Evolutionary conservation across 2,797 vertebrate species (phyloP).

Genomic region (Podarcis siculus): DNA sequence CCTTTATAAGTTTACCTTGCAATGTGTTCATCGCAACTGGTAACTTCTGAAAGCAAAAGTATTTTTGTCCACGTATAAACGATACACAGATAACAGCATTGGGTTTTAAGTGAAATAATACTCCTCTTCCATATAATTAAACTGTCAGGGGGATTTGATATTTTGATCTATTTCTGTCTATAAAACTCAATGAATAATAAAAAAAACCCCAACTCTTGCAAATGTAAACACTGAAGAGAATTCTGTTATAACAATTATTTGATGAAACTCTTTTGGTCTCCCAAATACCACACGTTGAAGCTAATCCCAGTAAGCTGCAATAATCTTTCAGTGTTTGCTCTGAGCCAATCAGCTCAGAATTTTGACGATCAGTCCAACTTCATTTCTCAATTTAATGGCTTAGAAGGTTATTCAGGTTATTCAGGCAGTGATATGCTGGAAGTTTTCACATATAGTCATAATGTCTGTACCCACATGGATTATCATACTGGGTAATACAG

Average conservation of each 20-base stretch:
- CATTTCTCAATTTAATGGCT: not conserved
- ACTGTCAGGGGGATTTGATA: not conserved
- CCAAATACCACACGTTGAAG: not conserved
- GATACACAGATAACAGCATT: not conserved
- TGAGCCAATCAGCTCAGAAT: not conserved
- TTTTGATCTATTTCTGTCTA: not conserved
- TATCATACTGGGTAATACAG: not conserved
- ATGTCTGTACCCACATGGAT: not conserved
- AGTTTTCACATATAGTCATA: not conserved
- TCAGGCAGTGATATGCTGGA: not conserved
- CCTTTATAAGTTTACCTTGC: slow-evolving; percentile 69
- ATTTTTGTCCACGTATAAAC: not conserved
- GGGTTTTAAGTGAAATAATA: not conserved
- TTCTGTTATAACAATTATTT: not conserved
- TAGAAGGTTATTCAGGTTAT: not conserved
- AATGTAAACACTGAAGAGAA: not conserved
- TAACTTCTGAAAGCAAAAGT: slow-evolving; percentile 62
- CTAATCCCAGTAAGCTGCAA: not conserved
- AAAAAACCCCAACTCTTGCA: not conserved
- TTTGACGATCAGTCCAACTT: not conserved
- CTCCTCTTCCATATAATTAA: not conserved
- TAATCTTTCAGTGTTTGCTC: slow-evolving; percentile 18
- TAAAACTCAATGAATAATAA: not conserved
- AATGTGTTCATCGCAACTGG: slow-evolving; percentile 75
- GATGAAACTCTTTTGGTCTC: not conserved